Conservation (phyloP, 2,888 invertebrate species). For the Platycnemis pennipes region DNA sequence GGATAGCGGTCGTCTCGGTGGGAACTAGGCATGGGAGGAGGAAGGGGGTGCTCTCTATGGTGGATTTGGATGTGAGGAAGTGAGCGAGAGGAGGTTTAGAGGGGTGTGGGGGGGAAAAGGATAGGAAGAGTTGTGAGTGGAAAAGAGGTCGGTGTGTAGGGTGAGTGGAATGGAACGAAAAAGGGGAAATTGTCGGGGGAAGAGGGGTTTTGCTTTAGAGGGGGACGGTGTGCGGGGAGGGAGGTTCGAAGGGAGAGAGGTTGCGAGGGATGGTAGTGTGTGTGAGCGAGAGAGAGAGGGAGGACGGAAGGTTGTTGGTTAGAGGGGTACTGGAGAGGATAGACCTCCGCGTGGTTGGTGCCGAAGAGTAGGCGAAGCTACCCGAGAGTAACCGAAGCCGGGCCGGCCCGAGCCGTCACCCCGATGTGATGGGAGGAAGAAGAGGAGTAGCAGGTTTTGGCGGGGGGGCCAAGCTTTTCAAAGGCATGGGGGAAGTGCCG, state of each 20-base stretch:
- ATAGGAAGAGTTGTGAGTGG: conserved; percentile 12
- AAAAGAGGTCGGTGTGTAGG: conserved; percentile 58
- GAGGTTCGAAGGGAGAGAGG: background rate
- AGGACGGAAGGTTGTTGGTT: background rate
- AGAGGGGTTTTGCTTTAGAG: background rate
- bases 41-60: background rate
- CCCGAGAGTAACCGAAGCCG: conserved; percentile 59
- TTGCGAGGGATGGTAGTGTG: background rate
- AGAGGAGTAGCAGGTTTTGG: conserved; percentile 50
- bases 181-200: background rate
- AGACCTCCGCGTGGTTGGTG: conserved; percentile 64
- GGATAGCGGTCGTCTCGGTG: conserved; percentile 67
- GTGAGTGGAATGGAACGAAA: conserved; percentile 64
- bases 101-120: background rate
- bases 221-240: background rate
- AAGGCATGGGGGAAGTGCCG: conserved; percentile 52
- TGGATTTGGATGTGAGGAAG: conserved; percentile 55
- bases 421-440: conserved; percentile 60
- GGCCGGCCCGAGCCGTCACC: conserved; percentile 64
- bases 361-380: conserved; percentile 42
- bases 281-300: conserved; percentile 21
- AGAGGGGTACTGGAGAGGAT: conserved; percentile 25
- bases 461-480: conserved; percentile 60
- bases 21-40: conserved; percentile 36
- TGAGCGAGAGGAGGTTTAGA: background rate